These are phyloP conservation scores for Laticauda colubrina DNA, from an alignment of 2,113 vertebrate genomes.

Conservation along the genomic window DNA sequence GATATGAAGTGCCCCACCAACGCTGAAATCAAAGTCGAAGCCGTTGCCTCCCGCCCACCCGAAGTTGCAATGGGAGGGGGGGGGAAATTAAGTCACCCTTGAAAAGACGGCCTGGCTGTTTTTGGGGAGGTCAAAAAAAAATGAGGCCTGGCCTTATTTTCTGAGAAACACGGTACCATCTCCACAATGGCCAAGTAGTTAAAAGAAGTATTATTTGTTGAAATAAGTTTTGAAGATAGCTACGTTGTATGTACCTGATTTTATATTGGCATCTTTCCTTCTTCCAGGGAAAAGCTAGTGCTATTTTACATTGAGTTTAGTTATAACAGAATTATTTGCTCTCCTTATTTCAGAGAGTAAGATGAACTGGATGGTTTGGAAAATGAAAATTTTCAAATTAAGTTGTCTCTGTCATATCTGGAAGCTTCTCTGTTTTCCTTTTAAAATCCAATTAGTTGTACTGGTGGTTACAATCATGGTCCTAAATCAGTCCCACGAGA, in stretches of 20 bases:
- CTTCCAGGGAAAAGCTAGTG: neutral
- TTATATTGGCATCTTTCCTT: neutral
- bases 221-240: conserved; percentile 43
- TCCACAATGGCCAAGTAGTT: conserved; percentile 12
- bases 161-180: neutral
- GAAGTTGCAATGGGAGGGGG: too few species aligned
- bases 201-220: conserved; percentile 24
- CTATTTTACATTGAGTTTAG: neutral
- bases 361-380: neutral
- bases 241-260: conserved; percentile 18
- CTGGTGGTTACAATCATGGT: conserved; percentile 43
- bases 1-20: too few species aligned
- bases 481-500: conserved; percentile 57
- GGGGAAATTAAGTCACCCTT: too few species aligned
- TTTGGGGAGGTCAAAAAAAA: too few species aligned
- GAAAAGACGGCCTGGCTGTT: too few species aligned
- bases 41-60: too few species aligned
- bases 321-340: neutral
- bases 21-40: too few species aligned
- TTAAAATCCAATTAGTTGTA: conserved; percentile 53
- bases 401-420: conserved; percentile 51
- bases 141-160: too few species aligned
- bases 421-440: conserved; percentile 31
- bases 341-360: neutral
- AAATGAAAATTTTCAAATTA: conserved; percentile 36